phyloP scores from a whole-genome alignment of 2,797 vertebrate genomes.

The Brachyalestes nurse region DNA sequence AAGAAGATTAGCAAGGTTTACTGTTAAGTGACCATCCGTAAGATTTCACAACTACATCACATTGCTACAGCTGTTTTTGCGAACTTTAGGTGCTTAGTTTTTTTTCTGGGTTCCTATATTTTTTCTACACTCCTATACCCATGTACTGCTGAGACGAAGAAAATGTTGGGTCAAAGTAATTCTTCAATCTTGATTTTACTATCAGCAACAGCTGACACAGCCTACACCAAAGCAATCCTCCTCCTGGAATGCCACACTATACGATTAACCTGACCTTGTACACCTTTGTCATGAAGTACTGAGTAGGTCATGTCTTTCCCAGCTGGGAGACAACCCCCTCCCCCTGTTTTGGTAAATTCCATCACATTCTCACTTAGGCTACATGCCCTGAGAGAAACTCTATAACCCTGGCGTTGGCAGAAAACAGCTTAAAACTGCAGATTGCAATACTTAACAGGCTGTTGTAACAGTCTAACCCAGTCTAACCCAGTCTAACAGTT shows the following conservation, averaged over 20 bases:
- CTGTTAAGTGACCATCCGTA: no score
- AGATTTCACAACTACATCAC: no score
- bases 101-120: no score
- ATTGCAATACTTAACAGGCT: background rate
- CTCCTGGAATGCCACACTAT: background rate
- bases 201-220: background rate
- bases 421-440: background rate
- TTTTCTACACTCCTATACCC: background rate
- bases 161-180: background rate
- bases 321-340: background rate
- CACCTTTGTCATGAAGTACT: conserved; percentile 2
- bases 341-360: conserved; percentile 1
- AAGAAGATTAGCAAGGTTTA: background rate
- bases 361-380: conserved; percentile 12
- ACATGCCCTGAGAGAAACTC: conserved; percentile 1
- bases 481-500: no score
- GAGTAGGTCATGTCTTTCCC: conserved; percentile 12
- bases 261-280: background rate
- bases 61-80: no score
- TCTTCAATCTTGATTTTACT: background rate
- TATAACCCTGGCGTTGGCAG: background rate
- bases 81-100: no score
- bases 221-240: background rate
- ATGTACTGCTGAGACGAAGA: background rate
- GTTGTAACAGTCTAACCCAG: background rate